These are phyloP conservation scores for Apamea crenata DNA, from an alignment of 2,888 invertebrate genomes.

Conservation along the genomic window DNA sequence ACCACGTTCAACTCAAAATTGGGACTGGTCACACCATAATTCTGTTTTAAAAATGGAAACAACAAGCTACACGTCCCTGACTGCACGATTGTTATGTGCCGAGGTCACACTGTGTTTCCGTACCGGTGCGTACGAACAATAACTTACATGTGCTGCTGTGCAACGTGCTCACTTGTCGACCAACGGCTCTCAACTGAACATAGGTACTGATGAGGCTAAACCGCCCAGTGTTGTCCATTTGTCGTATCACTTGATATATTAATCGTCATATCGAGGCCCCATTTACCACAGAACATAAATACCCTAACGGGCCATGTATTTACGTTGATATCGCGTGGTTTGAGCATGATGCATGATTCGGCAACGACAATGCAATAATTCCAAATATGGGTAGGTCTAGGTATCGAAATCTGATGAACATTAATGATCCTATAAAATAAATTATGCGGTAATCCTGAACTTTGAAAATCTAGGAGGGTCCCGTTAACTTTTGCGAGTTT, in stretches of 20 bases:
- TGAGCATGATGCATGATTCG: neutral
- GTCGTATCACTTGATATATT: conserved; percentile 36
- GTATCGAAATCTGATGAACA: conserved; percentile 24
- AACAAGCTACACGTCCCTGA: conserved; percentile 52
- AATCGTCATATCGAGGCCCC: conserved; percentile 27
- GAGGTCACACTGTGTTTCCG: conserved; percentile 63
- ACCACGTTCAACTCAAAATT: conserved; percentile 1
- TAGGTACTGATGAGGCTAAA: conserved; percentile 41
- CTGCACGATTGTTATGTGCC: conserved; percentile 41
- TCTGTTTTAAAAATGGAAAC: conserved; percentile 42
- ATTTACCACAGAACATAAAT: neutral
- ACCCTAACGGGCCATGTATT: neutral
- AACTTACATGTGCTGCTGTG: conserved; percentile 74
- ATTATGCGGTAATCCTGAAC: neutral
- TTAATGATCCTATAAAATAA: neutral
- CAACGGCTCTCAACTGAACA: conserved; percentile 71
- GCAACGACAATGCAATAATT: conserved; percentile 6
- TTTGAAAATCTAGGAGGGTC: neutral
- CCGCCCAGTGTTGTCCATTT: conserved; percentile 61
- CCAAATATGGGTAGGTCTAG: conserved; percentile 17
- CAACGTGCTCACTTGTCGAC: conserved; percentile 71
- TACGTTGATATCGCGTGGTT: conserved; percentile 4
- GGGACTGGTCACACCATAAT: conserved; percentile 22
- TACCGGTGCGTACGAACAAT: conserved; percentile 63
- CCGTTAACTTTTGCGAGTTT: neutral